Conservation (phyloP, 2,113 vertebrate species). For the Heterotis niloticus region DNA sequence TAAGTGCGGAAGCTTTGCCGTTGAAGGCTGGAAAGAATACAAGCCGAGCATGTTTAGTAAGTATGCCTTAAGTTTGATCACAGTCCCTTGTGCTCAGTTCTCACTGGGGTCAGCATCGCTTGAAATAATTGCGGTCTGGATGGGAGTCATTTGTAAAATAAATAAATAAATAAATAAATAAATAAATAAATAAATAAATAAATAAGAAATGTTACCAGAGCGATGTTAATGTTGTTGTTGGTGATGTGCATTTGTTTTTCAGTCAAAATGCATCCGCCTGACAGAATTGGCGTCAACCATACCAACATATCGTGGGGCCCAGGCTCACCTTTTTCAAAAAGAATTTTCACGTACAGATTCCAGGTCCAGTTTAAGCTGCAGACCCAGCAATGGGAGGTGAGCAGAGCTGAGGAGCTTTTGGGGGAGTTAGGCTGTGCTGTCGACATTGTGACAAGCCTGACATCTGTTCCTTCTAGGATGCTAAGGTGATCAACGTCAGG, state of each 20-base stretch:
- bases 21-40: not conserved
- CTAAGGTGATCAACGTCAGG: accelerated
- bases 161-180: not conserved
- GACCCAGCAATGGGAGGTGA: slow-evolving; percentile 1
- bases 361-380: slow-evolving; percentile 48
- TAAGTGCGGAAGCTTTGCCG: not conserved
- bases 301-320: slow-evolving; percentile 14
- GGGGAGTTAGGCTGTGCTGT: not conserved
- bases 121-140: not conserved
- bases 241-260: not conserved
- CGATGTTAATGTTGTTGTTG: not conserved
- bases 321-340: accelerated
- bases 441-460: not conserved
- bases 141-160: too few relatives aligned
- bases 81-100: not conserved
- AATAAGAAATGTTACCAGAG: not conserved
- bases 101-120: not conserved
- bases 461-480: not conserved
- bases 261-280: slow-evolving; percentile 22
- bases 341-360: not conserved
- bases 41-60: not conserved
- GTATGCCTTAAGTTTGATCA: not conserved
- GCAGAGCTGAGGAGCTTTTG: not conserved
- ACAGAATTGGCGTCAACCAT: not conserved
- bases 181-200: not conserved